Conservation (phyloP, 1,140 invertebrate genomes). For the Eulimnadia texana region DNA sequence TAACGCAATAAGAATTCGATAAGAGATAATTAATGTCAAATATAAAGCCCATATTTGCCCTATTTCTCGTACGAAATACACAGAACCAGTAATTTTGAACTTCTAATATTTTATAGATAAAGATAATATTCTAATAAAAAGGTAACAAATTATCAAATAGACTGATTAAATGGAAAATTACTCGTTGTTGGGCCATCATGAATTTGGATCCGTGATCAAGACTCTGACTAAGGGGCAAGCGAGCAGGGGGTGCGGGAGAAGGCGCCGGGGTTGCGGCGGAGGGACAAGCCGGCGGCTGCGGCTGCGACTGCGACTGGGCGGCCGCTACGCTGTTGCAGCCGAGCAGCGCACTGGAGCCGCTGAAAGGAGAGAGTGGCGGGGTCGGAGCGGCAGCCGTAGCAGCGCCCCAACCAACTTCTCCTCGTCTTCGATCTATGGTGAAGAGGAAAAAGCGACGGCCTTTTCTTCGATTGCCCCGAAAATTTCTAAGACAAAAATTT, state of each 20-base stretch:
- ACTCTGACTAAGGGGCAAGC: background rate
- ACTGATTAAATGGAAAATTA: background rate
- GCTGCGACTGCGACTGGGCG: background rate
- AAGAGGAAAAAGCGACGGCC: background rate
- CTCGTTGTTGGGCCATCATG: constrained; percentile 10
- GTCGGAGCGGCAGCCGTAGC: constrained; percentile 13
- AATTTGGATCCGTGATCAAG: background rate
- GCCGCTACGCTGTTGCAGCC: background rate
- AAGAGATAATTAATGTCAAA: too few species aligned
- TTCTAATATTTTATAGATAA: too few species aligned
- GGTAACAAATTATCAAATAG: too few species aligned
- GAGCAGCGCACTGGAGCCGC: background rate
- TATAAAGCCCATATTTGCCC: too few species aligned
- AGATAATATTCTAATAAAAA: too few species aligned
- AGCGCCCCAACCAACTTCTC: constrained; percentile 15
- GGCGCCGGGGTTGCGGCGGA: constrained; percentile 5
- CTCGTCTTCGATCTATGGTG: constrained; percentile 16
- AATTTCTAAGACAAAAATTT: too few species aligned
- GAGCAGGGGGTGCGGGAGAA: constrained; percentile 6
- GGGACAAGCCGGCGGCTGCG: background rate
- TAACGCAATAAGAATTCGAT: too few species aligned
- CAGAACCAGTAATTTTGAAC: too few species aligned
- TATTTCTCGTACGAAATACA: too few species aligned
- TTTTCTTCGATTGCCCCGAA: background rate
- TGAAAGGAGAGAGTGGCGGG: constrained; percentile 15